Base-by-base conservation (phyloP, 2,888 invertebrate species). In the Corbicula japonica region DNA sequence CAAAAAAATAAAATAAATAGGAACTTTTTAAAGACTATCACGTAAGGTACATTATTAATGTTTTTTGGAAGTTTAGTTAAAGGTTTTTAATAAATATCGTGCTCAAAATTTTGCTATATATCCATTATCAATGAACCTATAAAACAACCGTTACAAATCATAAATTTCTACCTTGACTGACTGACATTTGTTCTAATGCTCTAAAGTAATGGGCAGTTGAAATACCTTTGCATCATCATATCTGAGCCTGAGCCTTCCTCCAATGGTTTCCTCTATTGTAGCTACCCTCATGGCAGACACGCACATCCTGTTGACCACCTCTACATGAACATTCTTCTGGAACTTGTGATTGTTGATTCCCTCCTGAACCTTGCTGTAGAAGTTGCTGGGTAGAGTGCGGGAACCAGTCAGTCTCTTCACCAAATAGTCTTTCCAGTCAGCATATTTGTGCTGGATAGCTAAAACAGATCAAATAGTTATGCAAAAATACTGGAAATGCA, bases 391-490 rank as follows among this genome's bases (percentile, higher is more conserved):
- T 87, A 99, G 94, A 6, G 99, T 99, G 70, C 98, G 95, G n/a
- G 98, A 98, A 23, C 98, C 98, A 0, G 98, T 98, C 81, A 99
- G 94, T 85, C 98, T 95, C 92, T 97, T 97, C 84, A 98, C 97
- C 79, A 99, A 94, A 93, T 98, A 98, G 94, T 97, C 97, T 93
- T 98, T 98, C 99, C 99, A 99, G 94, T 99, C 98, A 83, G 96
- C 95, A 93, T 97, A 97, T 94, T 98, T 98, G 92, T 97, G 96
- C 93, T 97, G 97, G 91, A 99, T 98, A 72, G 96, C 95, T 95
- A 87, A 3, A 85, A 84, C 6, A 23, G 21, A 54, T 10, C 2
- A 56, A 21, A n/a, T 10, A 38, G 44, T n/a, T 44, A 38, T n/a
- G 23, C 15, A n/a, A n/a, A n/a, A n/a, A n/a, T n/a, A n/a, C n/a